These are phyloP conservation scores for Anguilla anguilla DNA, from an alignment of 2,797 vertebrate species.

Conservation along the genomic window DNA sequence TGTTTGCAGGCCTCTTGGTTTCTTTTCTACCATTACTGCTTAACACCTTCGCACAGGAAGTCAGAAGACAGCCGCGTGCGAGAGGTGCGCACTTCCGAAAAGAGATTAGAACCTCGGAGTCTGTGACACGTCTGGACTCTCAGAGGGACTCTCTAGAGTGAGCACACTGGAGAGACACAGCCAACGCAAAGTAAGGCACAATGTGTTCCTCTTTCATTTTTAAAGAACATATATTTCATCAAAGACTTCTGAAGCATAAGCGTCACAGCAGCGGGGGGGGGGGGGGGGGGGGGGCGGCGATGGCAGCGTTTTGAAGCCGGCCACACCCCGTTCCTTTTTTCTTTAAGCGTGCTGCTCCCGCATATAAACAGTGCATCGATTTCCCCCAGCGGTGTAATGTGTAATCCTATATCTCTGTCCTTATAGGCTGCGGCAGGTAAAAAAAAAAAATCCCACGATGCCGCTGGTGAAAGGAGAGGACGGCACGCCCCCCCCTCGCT, in stretches of 20 bases:
- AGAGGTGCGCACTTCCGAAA: background rate
- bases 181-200: background rate
- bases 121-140: background rate
- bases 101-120: background rate
- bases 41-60: background rate
- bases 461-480: background rate
- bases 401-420: background rate
- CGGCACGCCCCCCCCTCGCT: background rate
- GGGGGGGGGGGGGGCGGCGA: background rate
- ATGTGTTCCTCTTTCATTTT: background rate
- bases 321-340: background rate
- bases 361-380: background rate
- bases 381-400: background rate
- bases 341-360: background rate
- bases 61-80: background rate
- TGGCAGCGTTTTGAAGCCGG: background rate
- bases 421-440: background rate
- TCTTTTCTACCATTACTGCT: background rate
- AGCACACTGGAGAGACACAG: background rate
- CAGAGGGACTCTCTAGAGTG: background rate
- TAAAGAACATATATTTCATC: background rate
- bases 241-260: background rate
- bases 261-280: background rate
- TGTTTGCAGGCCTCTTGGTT: background rate
- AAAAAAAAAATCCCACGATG: background rate